A percentile compares a stretch with the other conserved stretches of the same genome.
phyloP scores from a whole-genome alignment of 2,888 invertebrate species.

The Boloria selene region DNA sequence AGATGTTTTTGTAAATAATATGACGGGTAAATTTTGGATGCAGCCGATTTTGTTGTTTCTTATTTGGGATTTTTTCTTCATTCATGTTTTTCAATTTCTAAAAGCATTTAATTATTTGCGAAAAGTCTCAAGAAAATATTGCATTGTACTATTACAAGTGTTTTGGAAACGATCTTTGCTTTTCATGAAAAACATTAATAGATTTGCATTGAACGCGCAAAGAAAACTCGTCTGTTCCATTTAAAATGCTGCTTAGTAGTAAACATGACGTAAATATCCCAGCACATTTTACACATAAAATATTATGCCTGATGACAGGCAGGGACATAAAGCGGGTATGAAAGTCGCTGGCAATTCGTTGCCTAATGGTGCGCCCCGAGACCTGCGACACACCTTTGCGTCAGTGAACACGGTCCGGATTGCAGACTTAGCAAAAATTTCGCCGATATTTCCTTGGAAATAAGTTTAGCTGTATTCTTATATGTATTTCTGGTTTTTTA shows the following conservation, averaged over 20 bases:
- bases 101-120: too few species aligned
- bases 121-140: too few species aligned
- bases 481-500: too few species aligned
- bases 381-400: slow-evolving; percentile 34
- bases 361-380: slow-evolving; percentile 37
- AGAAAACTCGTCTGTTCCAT: neutral
- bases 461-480: too few species aligned
- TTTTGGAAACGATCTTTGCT: neutral
- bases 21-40: too few species aligned
- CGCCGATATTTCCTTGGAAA: neutral
- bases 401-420: slow-evolving; percentile 31
- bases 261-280: slow-evolving; percentile 18
- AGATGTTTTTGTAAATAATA: too few species aligned
- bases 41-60: too few species aligned
- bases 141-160: too few species aligned
- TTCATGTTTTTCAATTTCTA: too few species aligned
- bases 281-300: slow-evolving; percentile 25
- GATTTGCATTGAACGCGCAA: neutral
- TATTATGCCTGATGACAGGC: slow-evolving; percentile 35
- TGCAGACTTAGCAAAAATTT: slow-evolving; percentile 27
- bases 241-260: slow-evolving; percentile 9
- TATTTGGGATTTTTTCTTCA: too few species aligned
- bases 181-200: neutral
- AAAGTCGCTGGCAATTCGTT: slow-evolving; percentile 33
- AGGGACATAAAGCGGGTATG: slow-evolving; percentile 28